A percentile compares a stretch with the other conserved stretches of the same genome.
Conservation (phyloP, 2,113 vertebrate species). For the Martes martes region DNA sequence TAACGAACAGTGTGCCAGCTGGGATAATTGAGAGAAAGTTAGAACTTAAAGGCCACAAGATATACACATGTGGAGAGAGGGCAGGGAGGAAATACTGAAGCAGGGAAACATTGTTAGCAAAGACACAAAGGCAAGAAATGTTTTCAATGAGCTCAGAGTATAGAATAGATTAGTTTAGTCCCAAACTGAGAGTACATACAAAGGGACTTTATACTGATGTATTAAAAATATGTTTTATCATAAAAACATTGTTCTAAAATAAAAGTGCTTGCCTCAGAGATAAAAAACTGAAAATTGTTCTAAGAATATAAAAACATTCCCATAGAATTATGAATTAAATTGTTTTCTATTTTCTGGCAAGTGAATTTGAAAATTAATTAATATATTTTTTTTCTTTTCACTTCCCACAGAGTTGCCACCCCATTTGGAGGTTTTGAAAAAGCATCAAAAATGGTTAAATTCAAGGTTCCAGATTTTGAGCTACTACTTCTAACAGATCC, state of each 20-base stretch:
- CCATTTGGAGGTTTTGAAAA: conserved; percentile 95
- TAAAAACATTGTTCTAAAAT: not conserved
- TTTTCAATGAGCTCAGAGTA: not conserved
- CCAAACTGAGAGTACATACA: not conserved
- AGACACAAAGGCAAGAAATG: not conserved
- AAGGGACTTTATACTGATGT: not conserved
- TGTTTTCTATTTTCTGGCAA: conserved; percentile 12
- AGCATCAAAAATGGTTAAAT: conserved; percentile 86
- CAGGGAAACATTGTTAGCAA: not conserved
- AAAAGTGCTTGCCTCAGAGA: not conserved
- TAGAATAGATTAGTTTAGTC: not conserved
- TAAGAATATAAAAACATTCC: not conserved
- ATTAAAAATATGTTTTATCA: not conserved
- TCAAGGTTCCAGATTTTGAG: conserved; percentile 87
- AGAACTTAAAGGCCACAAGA: not conserved
- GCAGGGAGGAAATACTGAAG: not conserved
- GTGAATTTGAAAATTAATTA: conserved; percentile 19
- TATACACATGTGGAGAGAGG: not conserved
- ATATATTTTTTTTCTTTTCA: conserved; percentile 58
- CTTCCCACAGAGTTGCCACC: conserved; percentile 90
- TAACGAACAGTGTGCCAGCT: not conserved
- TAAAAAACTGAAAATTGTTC: not conserved
- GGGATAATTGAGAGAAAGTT: not conserved
- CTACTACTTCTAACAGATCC: conserved; percentile 84
- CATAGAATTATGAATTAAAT: not conserved